phyloP scores from a whole-genome alignment of 92 coral and sea anemone genomes.

The Phenganax marumi region DNA sequence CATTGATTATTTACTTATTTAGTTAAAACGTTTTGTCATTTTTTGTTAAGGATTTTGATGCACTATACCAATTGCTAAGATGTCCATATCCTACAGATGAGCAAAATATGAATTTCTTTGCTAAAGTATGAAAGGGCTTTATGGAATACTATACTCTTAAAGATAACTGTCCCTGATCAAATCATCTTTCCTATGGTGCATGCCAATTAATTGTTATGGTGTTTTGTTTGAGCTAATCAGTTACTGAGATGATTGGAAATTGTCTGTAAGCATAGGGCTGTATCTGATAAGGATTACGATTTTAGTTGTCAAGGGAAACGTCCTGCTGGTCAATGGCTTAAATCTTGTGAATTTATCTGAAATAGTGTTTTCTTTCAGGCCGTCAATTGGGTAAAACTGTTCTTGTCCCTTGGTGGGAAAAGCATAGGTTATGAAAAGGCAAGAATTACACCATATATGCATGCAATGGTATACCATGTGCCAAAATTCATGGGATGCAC shows the following conservation, averaged over 20 bases:
- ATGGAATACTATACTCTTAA: too few species aligned
- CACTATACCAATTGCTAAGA: background rate
- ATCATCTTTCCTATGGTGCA: too few species aligned
- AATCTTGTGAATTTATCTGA: too few species aligned
- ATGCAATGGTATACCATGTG: slow-evolving; percentile 62
- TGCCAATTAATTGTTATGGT: too few species aligned
- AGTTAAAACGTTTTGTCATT: background rate
- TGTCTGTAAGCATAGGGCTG: too few species aligned
- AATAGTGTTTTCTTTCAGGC: slow-evolving; percentile 8
- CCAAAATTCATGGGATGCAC: slow-evolving; percentile 56
- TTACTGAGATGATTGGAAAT: too few species aligned
- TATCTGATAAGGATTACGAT: too few species aligned
- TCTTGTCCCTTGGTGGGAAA: slow-evolving; percentile 15
- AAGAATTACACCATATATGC: slow-evolving; percentile 64
- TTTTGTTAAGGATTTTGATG: slow-evolving; percentile 29
- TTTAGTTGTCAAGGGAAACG: too few species aligned
- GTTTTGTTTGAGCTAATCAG: too few species aligned
- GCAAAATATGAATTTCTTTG: slow-evolving; percentile 22
- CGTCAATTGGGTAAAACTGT: slow-evolving; percentile 28
- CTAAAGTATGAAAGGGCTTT: slow-evolving; percentile 12
- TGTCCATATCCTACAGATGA: slow-evolving; percentile 32
- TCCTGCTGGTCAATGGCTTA: background rate
- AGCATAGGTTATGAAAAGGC: slow-evolving; percentile 17
- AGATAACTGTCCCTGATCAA: too few species aligned
- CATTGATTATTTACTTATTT: too few species aligned